Evolutionary conservation across 2,797 vertebrate species (phyloP).

Genomic region (Acanthurus leucopareius): DNA sequence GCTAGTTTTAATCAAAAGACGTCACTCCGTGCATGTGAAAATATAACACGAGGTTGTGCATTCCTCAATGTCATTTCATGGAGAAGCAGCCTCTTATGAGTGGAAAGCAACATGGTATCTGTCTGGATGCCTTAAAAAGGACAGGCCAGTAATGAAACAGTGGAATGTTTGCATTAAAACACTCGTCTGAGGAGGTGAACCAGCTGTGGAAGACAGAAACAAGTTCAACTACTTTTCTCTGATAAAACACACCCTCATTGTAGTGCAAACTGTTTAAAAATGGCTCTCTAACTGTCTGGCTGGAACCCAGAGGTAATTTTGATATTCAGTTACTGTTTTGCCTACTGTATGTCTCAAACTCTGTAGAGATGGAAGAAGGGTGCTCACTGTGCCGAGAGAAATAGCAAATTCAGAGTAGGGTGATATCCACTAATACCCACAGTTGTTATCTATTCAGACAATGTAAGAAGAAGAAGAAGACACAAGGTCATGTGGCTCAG

Average conservation of each 20-base stretch:
- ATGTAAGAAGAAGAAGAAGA: neutral
- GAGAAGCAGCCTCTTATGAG: slow-evolving; percentile 46
- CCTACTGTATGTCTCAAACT: slow-evolving; percentile 17
- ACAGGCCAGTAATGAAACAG: slow-evolving; percentile 42
- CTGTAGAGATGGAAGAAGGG: neutral
- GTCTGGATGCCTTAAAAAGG: slow-evolving; percentile 48
- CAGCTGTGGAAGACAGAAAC: slow-evolving; percentile 43
- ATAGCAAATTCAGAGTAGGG: slow-evolving; percentile 29
- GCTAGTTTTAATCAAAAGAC: slow-evolving; percentile 37
- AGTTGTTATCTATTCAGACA: slow-evolving; percentile 6
- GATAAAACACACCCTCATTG: slow-evolving; percentile 34
- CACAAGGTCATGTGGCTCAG: no score
- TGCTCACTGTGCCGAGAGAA: slow-evolving; percentile 23
- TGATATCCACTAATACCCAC: slow-evolving; percentile 43
- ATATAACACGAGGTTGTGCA: slow-evolving; percentile 26
- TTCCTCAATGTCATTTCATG: slow-evolving; percentile 54
- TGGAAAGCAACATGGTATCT: slow-evolving; percentile 63
- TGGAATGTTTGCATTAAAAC: slow-evolving; percentile 55
- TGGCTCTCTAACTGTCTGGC: slow-evolving; percentile 32
- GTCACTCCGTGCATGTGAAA: slow-evolving; percentile 35
- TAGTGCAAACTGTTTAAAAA: slow-evolving; percentile 52
- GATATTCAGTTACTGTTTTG: slow-evolving; percentile 31
- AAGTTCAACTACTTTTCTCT: slow-evolving; percentile 34
- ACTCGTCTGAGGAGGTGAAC: slow-evolving; percentile 53
- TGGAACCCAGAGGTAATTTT: slow-evolving; percentile 30